phyloP scores from a whole-genome alignment of 2,797 vertebrate genomes.

The Iguana delicatissima region DNA sequence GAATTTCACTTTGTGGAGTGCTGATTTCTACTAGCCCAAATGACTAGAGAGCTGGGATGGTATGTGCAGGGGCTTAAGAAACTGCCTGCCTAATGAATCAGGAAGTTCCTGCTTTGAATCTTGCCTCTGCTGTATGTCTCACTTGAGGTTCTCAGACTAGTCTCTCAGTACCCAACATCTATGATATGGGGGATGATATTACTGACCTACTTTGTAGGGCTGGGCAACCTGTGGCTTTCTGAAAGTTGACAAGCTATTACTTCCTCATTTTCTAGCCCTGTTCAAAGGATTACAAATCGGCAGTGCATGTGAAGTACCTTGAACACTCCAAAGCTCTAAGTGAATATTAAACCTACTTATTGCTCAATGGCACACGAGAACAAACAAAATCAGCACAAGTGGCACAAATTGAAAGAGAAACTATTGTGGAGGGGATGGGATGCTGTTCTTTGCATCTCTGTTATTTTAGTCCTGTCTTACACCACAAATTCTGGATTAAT shows the following conservation, averaged over 20 bases:
- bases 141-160: neutral
- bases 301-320: neutral
- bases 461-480: no score
- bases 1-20: neutral
- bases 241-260: neutral
- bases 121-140: neutral
- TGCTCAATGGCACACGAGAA: no score
- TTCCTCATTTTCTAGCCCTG: neutral
- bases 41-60: neutral
- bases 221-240: neutral
- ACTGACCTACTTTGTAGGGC: neutral
- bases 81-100: neutral
- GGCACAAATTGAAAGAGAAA: no score
- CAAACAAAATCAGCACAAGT: no score
- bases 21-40: neutral
- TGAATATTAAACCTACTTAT: no score
- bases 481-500: no score
- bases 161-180: neutral
- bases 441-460: no score
- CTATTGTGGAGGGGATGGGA: no score
- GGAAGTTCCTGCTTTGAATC: neutral
- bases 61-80: neutral
- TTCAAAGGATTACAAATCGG: neutral
- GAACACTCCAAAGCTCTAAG: no score
- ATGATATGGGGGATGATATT: neutral